Evolutionary conservation across 2,888 invertebrate species (phyloP).

Genomic region (Seira sanloemensis): DNA sequence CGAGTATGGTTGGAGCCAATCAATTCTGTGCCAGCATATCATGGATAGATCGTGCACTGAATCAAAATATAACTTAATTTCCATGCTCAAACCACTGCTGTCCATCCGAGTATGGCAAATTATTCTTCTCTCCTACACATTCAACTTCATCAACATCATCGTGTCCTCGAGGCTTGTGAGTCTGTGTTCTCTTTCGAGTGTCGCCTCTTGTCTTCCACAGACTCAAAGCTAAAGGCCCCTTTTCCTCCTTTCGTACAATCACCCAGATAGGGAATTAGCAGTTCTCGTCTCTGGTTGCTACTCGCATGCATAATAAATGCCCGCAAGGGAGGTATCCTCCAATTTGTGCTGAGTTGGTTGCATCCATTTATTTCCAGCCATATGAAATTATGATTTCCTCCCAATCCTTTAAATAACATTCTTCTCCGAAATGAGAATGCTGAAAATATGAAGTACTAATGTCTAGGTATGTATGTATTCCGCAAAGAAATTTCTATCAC

Average conservation of each 20-base stretch:
- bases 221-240: background rate
- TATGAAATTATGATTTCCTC: constrained; percentile 23
- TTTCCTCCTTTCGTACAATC: constrained; percentile 32
- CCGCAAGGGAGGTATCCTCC: constrained; percentile 55
- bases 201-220: constrained; percentile 30
- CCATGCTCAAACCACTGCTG: too few relatives aligned
- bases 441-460: background rate
- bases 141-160: too few relatives aligned
- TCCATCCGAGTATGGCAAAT: too few relatives aligned
- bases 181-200: background rate
- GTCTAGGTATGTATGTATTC: background rate
- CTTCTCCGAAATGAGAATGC: background rate
- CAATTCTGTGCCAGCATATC: too few relatives aligned
- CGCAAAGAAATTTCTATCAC: background rate
- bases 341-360: constrained; percentile 61
- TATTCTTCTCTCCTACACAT: too few relatives aligned
- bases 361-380: constrained; percentile 43
- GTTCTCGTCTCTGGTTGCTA: constrained; percentile 59
- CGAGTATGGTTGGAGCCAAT: too few relatives aligned
- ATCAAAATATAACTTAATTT: too few relatives aligned
- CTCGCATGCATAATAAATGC: constrained; percentile 64
- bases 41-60: too few relatives aligned
- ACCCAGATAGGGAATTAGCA: constrained; percentile 63
- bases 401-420: background rate
- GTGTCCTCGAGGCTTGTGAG: constrained; percentile 36